These are phyloP conservation scores for Drosophila lini DNA, from an alignment of 1,140 invertebrate genomes.

Conservation along the genomic window DNA sequence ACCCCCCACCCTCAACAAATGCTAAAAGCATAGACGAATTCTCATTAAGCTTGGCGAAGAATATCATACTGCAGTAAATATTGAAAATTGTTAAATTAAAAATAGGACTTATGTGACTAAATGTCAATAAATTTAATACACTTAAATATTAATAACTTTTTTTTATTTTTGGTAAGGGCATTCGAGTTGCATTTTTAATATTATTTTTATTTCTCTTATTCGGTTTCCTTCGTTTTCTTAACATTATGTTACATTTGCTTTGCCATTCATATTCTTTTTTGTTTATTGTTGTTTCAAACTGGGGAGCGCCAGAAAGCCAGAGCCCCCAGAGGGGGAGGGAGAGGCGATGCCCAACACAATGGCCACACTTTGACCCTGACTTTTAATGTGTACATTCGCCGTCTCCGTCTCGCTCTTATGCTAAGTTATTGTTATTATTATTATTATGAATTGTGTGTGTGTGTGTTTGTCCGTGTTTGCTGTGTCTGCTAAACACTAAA, in stretches of 20 bases:
- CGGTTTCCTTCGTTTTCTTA: slow-evolving; percentile 52
- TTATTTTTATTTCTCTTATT: neutral
- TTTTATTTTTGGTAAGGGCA: slow-evolving; percentile 9
- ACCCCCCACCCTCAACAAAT: slow-evolving; percentile 4
- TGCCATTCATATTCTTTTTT: slow-evolving; percentile 72
- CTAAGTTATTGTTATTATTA: slow-evolving; percentile 67
- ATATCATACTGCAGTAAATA: neutral
- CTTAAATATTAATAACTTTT: neutral
- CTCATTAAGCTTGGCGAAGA: neutral
- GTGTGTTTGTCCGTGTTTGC: slow-evolving; percentile 39
- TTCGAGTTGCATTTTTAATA: neutral
- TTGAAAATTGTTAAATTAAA: neutral
- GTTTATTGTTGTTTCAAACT: slow-evolving; percentile 66
- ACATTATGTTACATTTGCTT: slow-evolving; percentile 71
- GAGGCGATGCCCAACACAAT: slow-evolving; percentile 54
- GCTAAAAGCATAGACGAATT: slow-evolving; percentile 20
- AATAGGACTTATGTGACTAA: neutral
- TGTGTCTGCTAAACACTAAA: slow-evolving; percentile 47
- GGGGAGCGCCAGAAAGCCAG: neutral
- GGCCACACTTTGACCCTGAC: slow-evolving; percentile 76
- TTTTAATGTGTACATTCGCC: slow-evolving; percentile 59
- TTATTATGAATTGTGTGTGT: slow-evolving; percentile 65
- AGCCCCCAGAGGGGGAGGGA: neutral
- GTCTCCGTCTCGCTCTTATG: slow-evolving; percentile 34
- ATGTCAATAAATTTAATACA: no score